These are phyloP conservation scores for Laothoe populi DNA, from an alignment of 2,888 invertebrate species.

Conservation along the genomic window DNA sequence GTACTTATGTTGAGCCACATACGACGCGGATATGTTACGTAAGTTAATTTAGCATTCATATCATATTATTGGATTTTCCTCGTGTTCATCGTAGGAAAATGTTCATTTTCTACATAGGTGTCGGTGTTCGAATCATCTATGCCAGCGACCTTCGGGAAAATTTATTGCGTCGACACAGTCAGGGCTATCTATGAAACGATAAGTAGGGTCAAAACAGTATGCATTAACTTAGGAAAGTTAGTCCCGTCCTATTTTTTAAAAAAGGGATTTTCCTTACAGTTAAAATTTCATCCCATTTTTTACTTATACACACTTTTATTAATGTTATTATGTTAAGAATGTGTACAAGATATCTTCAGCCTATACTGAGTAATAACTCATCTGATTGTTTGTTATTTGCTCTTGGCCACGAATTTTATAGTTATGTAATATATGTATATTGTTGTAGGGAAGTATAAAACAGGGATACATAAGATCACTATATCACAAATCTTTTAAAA, in stretches of 20 bases:
- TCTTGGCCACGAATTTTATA: too few relatives aligned
- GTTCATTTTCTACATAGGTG: background rate
- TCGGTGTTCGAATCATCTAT: background rate
- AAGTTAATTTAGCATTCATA: conserved; percentile 13
- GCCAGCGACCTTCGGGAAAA: background rate
- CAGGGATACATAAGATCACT: too few relatives aligned
- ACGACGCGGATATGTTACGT: background rate
- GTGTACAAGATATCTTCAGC: too few relatives aligned
- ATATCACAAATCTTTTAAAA: background rate
- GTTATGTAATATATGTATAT: too few relatives aligned
- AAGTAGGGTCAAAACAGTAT: background rate
- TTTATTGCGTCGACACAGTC: background rate
- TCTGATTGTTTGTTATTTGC: too few relatives aligned
- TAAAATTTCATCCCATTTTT: background rate
- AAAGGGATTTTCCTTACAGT: too few relatives aligned
- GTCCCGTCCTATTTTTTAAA: too few relatives aligned
- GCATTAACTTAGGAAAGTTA: background rate
- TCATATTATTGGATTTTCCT: conserved; percentile 9
- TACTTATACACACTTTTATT: too few relatives aligned
- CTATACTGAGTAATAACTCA: too few relatives aligned
- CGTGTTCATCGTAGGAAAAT: background rate
- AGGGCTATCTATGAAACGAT: background rate
- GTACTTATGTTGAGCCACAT: background rate
- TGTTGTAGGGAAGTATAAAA: too few relatives aligned
- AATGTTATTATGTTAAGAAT: too few relatives aligned